Conservation (phyloP, 2,797 vertebrate genomes). For the Melanotaenia trifasciata region DNA sequence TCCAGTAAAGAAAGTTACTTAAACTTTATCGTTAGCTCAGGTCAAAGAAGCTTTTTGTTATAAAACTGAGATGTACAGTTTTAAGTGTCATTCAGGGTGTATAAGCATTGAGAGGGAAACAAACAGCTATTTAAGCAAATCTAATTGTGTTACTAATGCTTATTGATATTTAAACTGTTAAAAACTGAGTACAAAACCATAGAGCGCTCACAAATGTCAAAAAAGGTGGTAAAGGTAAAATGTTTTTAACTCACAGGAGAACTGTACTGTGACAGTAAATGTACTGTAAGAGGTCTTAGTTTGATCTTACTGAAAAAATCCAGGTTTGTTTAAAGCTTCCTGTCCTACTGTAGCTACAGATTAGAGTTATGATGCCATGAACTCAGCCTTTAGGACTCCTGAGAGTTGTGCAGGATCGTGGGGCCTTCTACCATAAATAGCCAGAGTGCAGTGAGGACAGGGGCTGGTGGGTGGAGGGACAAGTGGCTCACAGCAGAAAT, state of each 20-base stretch:
- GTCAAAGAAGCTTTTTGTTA: too few species aligned
- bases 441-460: slow-evolving; percentile 61
- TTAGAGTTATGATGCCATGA: slow-evolving; percentile 66
- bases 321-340: slow-evolving; percentile 63
- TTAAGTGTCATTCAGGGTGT: too few species aligned
- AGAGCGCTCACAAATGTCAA: too few species aligned
- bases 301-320: slow-evolving; percentile 37
- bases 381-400: slow-evolving; percentile 67
- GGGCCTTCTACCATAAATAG: slow-evolving; percentile 87
- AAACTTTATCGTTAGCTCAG: too few species aligned
- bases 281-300: slow-evolving; percentile 2
- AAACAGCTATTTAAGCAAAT: too few species aligned
- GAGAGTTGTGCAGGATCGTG: slow-evolving; percentile 49
- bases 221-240: neutral
- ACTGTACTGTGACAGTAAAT: neutral
- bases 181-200: too few species aligned
- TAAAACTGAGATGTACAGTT: too few species aligned
- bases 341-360: slow-evolving; percentile 57
- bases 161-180: too few species aligned
- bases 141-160: too few species aligned
- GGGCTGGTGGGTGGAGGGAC: slow-evolving; percentile 38
- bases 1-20: too few species aligned
- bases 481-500: slow-evolving; percentile 51
- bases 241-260: neutral
- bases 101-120: too few species aligned